Base-by-base conservation (phyloP, 2,797 vertebrate genomes). In the Rhinatrema bivittatum region DNA sequence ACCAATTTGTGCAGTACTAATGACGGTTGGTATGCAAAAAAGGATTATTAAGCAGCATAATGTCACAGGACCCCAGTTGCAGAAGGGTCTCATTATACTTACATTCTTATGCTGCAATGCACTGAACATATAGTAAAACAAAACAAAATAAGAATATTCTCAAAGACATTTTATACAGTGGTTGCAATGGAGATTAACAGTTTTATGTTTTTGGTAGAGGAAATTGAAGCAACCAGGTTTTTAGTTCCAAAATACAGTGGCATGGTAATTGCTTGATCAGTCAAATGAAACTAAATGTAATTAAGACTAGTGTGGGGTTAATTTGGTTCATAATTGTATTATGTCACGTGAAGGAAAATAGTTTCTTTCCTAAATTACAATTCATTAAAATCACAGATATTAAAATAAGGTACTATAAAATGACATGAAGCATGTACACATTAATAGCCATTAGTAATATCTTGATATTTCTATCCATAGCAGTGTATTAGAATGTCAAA, bases 241-340 rank as follows among this genome's bases (percentile, higher is more conserved):
- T 84, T 79, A 78, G 81, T 84, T 84, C 75, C 76, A 81, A 88
- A 79, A 86, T 84, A 79, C 75, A 62, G 62, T 79, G 68, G 70
- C 76, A 70, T 76, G 80, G 81, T 87, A 86, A 84, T 82, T 85
- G 87, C 89, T 87, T 91, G 91, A 87, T 82, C 83, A 87, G 68
- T 85, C 92, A 91, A 81, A 91, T 84, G 89, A 91, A 95, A 93
- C 90, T 87, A 90, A 94, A 90, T 79, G 89, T 97, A 96, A 97
- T 97, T 93, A 95, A 93, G 89, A 92, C 82, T 81, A 81, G 83
- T 87, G 85, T 89, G 81, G 87, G 94, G 91, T 97, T 97, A 94
- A 97, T 98, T 96, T 92, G 88, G 81, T 92, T 88, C 84, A 85
- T 93, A 91, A 94, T 93, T 93, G 89, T 86, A 88, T 94, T 93